Evolutionary conservation across 2,888 invertebrate species (phyloP), one percentile per base, ranked within the genome.

Genomic region (Clepsis dumicolana): DNA sequence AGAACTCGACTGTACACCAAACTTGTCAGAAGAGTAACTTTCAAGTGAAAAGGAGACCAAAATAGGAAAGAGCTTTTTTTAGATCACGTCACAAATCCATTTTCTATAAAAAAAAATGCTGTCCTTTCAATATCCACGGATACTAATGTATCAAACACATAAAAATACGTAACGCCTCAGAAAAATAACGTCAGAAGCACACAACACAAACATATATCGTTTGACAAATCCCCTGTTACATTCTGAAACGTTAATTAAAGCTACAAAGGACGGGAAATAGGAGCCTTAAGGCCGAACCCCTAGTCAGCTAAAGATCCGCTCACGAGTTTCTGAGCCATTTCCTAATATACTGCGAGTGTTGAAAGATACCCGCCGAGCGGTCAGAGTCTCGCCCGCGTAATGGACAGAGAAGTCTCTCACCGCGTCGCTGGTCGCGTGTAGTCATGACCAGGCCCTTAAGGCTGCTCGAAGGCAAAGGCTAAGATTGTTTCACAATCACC

Each of bases 401-500:
- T 44, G 44, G 14, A 18, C 1, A 1, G n/a, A 18, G 16, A 44
- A 44, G 7, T 44, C 44, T 5, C 16, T 44, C 4, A 14, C 16
- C 2, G 2, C 8, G 5, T 44, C 2, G 18, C 44, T 1, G 18
- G 16, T 18, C 18, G 16, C 16, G 5, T 16, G 16, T 16, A 18
- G 8, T 8, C 18, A 0, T 18, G 44, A 29, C 29, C 29, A 29
- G 7, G 2, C 2, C 18, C 7, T 14, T n/a, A 16, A 41, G 16
- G 16, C 21, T 48, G n/a, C n/a, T n/a, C n/a, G n/a, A n/a, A n/a
- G n/a, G n/a, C n/a, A n/a, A n/a, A n/a, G n/a, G n/a, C n/a, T n/a
- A n/a, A n/a, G n/a, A n/a, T n/a, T 48, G 48, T 21, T 48, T 48
- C 48, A 48, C 48, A 48, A 48, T 48, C 48, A 48, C 48, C 48